phyloP scores from a whole-genome alignment of 2,113 vertebrate species.

The Pyxicephalus adspersus region DNA sequence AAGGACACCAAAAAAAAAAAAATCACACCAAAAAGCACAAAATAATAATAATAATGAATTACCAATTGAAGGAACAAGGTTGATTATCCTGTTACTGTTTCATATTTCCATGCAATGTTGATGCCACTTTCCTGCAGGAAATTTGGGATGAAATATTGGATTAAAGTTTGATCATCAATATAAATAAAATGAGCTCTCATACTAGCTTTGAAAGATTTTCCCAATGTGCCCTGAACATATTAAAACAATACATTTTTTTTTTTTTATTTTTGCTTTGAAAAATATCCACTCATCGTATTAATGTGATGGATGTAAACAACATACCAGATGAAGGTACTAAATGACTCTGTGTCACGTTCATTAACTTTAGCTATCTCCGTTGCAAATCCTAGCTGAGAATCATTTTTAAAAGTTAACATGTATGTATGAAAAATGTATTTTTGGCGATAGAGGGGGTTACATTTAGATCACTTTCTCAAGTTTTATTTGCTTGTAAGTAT shows the following conservation, averaged over 20 bases:
- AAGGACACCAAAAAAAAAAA: too few relatives aligned
- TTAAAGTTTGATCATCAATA: not conserved
- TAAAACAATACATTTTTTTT: conserved; percentile 32
- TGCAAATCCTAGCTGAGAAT: not conserved
- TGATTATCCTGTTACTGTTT: too few relatives aligned
- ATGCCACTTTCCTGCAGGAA: not conserved
- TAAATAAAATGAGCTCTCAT: not conserved
- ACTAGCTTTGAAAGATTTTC: conserved; percentile 1
- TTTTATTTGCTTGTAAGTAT: too few relatives aligned
- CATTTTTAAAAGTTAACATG: not conserved
- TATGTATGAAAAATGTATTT: not conserved
- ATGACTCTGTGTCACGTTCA: not conserved
- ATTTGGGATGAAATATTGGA: not conserved
- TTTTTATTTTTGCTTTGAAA: not conserved
- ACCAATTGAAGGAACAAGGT: too few relatives aligned
- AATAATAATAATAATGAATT: too few relatives aligned
- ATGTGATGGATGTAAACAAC: conserved; percentile 15
- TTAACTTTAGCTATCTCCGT: not conserved
- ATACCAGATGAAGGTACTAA: not conserved
- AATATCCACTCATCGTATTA: conserved; percentile 9
- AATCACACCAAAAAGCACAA: too few relatives aligned
- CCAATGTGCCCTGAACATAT: not conserved
- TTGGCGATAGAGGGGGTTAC: too few relatives aligned
- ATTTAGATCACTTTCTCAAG: too few relatives aligned
- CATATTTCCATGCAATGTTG: too few relatives aligned